Conservation (phyloP, 2,888 invertebrate species). For the Drosophila aldrichi region DNA sequence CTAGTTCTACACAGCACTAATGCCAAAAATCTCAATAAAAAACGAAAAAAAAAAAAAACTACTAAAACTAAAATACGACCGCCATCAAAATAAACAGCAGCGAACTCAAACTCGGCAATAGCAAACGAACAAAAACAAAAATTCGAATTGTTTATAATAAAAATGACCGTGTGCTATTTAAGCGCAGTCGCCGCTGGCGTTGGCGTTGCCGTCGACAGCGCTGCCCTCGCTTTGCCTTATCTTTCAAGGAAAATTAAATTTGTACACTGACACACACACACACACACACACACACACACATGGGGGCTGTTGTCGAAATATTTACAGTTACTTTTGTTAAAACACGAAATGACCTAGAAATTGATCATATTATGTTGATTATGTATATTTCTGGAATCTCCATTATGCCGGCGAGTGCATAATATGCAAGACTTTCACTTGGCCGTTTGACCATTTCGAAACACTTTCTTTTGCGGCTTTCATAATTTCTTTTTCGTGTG, state of each 20-base stretch:
- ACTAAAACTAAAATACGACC: conserved; percentile 37
- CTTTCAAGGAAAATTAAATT: conserved; percentile 84
- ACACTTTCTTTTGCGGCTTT: conserved; percentile 78
- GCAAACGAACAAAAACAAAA: conserved; percentile 38
- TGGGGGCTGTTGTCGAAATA: conserved; percentile 44
- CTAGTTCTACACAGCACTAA: conserved; percentile 59
- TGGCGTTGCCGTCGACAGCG: conserved; percentile 15
- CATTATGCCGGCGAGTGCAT: conserved; percentile 2
- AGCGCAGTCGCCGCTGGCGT: conserved; percentile 44
- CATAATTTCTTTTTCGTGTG: conserved; percentile 74
- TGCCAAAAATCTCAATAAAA: conserved; percentile 52
- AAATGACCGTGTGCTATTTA: conserved; percentile 84
- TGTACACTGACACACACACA: conserved; percentile 30
- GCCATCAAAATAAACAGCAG: conserved; percentile 61
- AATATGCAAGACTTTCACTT: conserved; percentile 70
- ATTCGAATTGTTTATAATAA: conserved; percentile 82
- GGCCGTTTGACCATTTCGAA: conserved; percentile 63
- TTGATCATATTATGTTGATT: conserved; percentile 27
- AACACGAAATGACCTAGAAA: conserved; percentile 52
- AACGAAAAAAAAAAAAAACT: conserved; percentile 6
- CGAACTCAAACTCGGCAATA: conserved; percentile 69
- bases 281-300: conserved; percentile 9
- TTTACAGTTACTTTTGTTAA: conserved; percentile 53
- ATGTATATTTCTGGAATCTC: not conserved
- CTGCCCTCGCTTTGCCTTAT: conserved; percentile 73